Evolutionary conservation across 2,113 vertebrate species (phyloP), one percentile per base, ranked within the genome.

Genomic region (Aptenodytes forsteri): DNA sequence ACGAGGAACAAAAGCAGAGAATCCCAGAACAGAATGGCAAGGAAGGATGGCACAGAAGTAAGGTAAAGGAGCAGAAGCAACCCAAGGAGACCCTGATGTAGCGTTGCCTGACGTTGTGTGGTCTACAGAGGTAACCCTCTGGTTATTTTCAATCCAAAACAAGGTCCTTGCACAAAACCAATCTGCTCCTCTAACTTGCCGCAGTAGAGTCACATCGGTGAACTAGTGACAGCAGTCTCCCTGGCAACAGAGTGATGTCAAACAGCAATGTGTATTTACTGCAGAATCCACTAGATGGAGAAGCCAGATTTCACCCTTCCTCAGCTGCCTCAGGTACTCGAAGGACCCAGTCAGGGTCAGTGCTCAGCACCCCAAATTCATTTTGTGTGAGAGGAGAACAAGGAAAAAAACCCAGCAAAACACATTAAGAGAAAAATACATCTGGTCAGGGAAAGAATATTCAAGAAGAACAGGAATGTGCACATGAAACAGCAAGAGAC

Each of bases 231-330:
- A 98, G 84, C 70, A 66, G 95, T 98, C 98, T 97, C 98, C 98
- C 97, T 98, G 96, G 98, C 98, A 98, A 98, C 98, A 96, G 97
- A 38, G 90, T 93, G 97, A 98, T 98, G 98, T 97, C 98, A 98
- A 98, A 94, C 91, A 91, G 93, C 89, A 81, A 46, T 8, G 89
- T 97, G 95, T 47, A 97, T 89, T 98, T 96, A 12, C 84, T 87
- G 97, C 96, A 97, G 96, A 93, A 94, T 90, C 97, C 97, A 55
- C 97, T 97, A 98, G 98, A 98, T 97, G 97, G 97, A 97, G 97
- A 96, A 96, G 83, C 94, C 96, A 93, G 91, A 94, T 95, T 92
- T 97, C 93, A 92, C 93, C 98, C 98, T 97, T 20, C 30, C 94
- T 97, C 97, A 80, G 85, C 92, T 95, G 95, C 96, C 96, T 97